Base-by-base conservation (phyloP, 2,888 invertebrate species). In the Nowickia ferox region DNA sequence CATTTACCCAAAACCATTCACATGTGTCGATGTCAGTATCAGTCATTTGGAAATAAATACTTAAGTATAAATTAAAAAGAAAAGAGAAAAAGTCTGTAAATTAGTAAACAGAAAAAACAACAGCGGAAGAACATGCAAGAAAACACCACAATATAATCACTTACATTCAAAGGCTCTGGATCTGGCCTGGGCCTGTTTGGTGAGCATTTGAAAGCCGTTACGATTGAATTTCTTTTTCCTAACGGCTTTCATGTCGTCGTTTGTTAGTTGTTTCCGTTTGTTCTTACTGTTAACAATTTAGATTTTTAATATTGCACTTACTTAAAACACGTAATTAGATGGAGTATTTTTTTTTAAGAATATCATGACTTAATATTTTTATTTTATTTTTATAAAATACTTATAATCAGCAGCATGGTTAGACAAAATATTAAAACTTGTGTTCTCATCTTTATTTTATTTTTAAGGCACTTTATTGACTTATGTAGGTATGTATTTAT, bases 401-500 rank as follows among this genome's bases (percentile, higher is more conserved):
- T 89, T 84, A 90, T 88, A 87, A 92, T 89, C 63, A 91, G 84
- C 87, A 92, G 87, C 81, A 92, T 90, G 55, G 88, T 88, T 81
- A 91, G 83, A 84, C 91, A 91, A 87, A 91, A 92, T 84, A 88
- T 87, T 71, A 90, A 68, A 61, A 90, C 89, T 89, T 91, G 92
- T 46, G 77, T 88, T 88, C 91, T 89, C 92, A 92, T 91, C 87
- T 86, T 87, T 48, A 51, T 38, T 87, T 86, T 48, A 13, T 30
- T 48, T 19, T 63, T 30, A 46, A 77, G 63, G 51, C 77, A 74
- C 63, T 48, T 68, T 68, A 22, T n/a, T 17, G 19, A 55, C 0
- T 51, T 61, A 40, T 63, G 13, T 9, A 59, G 6, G 3, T 55
- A 17, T 19, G 19, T 78, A 48, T 51, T 74, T 57, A 15, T 17